Conservation (phyloP, 2,797 vertebrate species). For the Poeciliopsis paucimaculata region DNA sequence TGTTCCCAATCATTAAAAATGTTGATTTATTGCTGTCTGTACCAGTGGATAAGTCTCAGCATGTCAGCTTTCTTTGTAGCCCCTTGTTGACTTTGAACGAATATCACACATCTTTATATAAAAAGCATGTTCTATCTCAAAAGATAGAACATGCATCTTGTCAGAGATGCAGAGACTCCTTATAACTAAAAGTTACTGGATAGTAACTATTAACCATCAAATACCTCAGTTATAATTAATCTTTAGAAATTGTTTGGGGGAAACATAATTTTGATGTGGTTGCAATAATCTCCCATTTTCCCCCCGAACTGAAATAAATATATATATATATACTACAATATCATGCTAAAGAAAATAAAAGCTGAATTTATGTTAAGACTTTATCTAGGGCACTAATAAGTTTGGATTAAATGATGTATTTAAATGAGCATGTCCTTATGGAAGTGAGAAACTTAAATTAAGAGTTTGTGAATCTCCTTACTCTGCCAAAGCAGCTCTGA, state of each 20-base stretch:
- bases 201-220: not conserved
- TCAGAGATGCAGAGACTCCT: not conserved
- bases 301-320: not conserved
- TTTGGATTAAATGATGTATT: not conserved
- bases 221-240: not conserved
- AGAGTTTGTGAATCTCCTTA: not conserved
- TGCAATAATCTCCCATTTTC: not conserved
- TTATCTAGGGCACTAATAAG: not conserved
- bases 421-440: not conserved
- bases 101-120: not conserved
- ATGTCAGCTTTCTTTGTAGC: not conserved
- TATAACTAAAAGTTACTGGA: not conserved
- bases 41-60: not conserved
- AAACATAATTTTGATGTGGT: not conserved
- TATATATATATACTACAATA: not conserved
- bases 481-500: conserved; percentile 7
- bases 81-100: not conserved
- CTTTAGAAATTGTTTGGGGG: not conserved
- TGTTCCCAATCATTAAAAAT: not conserved
- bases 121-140: not conserved
- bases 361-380: not conserved
- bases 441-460: not conserved
- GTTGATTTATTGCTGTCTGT: not conserved
- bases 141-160: not conserved
- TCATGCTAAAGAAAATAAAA: not conserved